A percentile compares a stretch with the other conserved stretches of the same genome.
Evolutionary conservation across 2,888 invertebrate species (phyloP).

Genomic region (Tigriopus californicus): DNA sequence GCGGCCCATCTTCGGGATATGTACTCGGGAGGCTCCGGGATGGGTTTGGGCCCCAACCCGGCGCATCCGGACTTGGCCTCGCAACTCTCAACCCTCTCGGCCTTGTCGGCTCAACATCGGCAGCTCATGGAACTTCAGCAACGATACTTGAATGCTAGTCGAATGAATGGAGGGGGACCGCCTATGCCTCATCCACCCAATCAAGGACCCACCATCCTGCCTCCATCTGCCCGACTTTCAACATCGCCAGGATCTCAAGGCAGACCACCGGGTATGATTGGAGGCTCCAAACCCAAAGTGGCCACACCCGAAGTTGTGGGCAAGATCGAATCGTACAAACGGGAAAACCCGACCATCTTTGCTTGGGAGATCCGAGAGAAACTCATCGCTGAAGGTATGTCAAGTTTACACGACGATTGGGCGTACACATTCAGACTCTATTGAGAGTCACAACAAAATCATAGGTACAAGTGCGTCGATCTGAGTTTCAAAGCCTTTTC

Average conservation of each 20-base stretch:
- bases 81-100: not conserved
- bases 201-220: not conserved
- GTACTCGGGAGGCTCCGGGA: not conserved
- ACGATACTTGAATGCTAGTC: not conserved
- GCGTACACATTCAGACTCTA: no score
- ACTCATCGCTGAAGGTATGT: conserved; percentile 80
- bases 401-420: not conserved
- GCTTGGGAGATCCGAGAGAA: conserved; percentile 97
- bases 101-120: conserved; percentile 1
- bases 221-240: not conserved
- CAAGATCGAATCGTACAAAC: conserved; percentile 93
- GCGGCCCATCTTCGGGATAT: not conserved
- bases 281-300: conserved; percentile 91
- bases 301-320: conserved; percentile 50
- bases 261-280: conserved; percentile 54
- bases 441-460: no score
- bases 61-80: no score
- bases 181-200: not conserved
- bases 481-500: no score
- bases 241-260: not conserved
- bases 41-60: no score
- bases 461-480: no score
- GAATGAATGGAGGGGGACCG: not conserved
- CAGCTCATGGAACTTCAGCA: conserved; percentile 5
- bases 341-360: conserved; percentile 94